Base-by-base conservation (phyloP, 2,888 invertebrate genomes). In the Myathropa florea region DNA sequence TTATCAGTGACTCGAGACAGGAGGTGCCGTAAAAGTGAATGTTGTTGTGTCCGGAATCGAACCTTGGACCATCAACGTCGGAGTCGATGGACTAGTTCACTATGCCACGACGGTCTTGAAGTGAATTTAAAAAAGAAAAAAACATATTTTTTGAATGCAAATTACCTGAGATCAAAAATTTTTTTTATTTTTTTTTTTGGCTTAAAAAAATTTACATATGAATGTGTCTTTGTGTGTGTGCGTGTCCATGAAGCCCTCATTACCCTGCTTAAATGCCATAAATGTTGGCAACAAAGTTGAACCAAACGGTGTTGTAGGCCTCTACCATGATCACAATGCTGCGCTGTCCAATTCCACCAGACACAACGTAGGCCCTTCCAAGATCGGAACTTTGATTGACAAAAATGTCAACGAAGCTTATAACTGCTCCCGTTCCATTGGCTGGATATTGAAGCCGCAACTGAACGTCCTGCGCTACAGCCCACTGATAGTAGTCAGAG, bases 261-360 rank as follows among this genome's bases (percentile, higher is more conserved):
- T 12, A 24, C 0, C 9, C 6, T 10, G 24, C 55, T 79, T 53
- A 83, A 60, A 67, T 7, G 18, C 86, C 88, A 81, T 83, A 89
- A 73, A 89, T 79, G 7, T 33, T 60, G 1, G 85, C 57, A 14
- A 24, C 9, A 23, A 83, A 88, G 12, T 87, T 77, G 33, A 89
- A 88, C 28, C 61, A 83, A 81, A 65, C 36, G 0, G 89, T 88
- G 9, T 70, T 78, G 23, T 67, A 61, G 6, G 88, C 88, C 71
- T 90, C 89, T 9, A 90, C 76, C n/a, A 88, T 61, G 26, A 89
- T 65, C 6, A 26, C 36, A 46, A 90, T 88, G 9, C 6, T 26
- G 0, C 88, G 83, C 9, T 88, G 77, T 14, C 89, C 89, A 67
- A 90, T 88, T 39, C 89, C 90, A 28, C 90, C 90, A 2, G 82